Conservation (phyloP, 2,797 vertebrate species). For the Etheostoma nigrum region DNA sequence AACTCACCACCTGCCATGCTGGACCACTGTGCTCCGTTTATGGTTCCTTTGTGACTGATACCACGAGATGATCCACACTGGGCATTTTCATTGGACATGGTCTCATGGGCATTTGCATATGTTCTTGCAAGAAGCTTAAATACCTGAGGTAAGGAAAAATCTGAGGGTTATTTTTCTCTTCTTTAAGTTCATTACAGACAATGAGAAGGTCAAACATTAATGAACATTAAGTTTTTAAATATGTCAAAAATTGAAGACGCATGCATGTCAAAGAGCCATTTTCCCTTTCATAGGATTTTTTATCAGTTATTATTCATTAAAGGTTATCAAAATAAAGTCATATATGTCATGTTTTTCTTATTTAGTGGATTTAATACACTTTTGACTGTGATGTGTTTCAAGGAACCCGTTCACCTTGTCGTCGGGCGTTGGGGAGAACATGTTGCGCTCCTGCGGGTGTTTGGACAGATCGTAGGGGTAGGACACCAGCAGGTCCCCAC, state of each 20-base stretch:
- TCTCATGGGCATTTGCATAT: constrained; percentile 89
- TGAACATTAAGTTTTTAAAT: neutral
- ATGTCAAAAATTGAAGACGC: neutral
- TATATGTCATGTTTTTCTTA: neutral
- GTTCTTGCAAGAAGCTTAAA: constrained; percentile 91
- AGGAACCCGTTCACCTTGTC: constrained; percentile 85
- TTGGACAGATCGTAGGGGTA: constrained; percentile 94
- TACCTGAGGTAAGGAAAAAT: constrained; percentile 78
- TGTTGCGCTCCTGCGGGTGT: constrained; percentile 87
- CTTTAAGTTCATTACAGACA: neutral
- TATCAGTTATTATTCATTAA: neutral
- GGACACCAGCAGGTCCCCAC: constrained; percentile 93
- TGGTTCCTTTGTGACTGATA: constrained; percentile 82
- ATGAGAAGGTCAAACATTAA: neutral
- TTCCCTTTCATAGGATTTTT: neutral
- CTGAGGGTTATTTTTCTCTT: neutral
- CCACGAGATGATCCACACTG: constrained; percentile 89
- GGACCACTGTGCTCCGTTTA: constrained; percentile 94
- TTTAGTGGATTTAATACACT: neutral
- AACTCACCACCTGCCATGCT: constrained; percentile 90
- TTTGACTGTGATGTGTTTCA: neutral
- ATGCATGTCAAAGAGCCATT: neutral
- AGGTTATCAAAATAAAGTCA: neutral
- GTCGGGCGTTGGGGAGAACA: constrained; percentile 93
- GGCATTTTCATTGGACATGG: constrained; percentile 86